phyloP scores from a whole-genome alignment of 2,888 invertebrate species.

The Helobdella robusta region DNA sequence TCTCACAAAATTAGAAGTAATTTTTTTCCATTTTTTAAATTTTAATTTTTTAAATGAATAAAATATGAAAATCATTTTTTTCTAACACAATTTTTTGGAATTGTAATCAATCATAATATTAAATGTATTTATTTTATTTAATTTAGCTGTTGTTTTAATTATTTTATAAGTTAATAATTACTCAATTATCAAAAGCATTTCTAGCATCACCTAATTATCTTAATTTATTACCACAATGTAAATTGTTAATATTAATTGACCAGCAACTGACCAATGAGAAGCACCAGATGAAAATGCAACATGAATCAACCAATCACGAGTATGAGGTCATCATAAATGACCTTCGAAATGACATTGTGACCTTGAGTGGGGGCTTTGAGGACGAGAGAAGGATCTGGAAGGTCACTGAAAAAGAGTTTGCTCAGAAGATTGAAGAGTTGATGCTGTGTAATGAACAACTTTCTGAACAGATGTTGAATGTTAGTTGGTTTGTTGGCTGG shows the following conservation, averaged over 20 bases:
- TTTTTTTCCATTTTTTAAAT: no score
- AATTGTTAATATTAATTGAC: no score
- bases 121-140: not conserved
- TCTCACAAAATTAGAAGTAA: no score
- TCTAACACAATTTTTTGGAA: no score
- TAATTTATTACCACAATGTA: not conserved
- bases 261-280: constrained; percentile 10
- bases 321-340: not conserved
- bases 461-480: constrained; percentile 19
- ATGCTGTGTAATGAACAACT: constrained; percentile 12
- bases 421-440: constrained; percentile 16
- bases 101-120: not conserved
- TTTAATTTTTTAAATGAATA: no score
- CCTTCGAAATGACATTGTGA: constrained; percentile 1
- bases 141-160: not conserved
- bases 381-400: not conserved
- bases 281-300: not conserved
- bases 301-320: not conserved
- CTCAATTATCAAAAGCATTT: not conserved
- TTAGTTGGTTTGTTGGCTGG: not conserved
- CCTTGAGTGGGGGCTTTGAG: not conserved
- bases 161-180: not conserved
- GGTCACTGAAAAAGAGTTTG: not conserved
- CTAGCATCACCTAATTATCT: not conserved
- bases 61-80: no score